Base-by-base conservation (phyloP, 2,797 vertebrate genomes). In the Ibycter americanus region DNA sequence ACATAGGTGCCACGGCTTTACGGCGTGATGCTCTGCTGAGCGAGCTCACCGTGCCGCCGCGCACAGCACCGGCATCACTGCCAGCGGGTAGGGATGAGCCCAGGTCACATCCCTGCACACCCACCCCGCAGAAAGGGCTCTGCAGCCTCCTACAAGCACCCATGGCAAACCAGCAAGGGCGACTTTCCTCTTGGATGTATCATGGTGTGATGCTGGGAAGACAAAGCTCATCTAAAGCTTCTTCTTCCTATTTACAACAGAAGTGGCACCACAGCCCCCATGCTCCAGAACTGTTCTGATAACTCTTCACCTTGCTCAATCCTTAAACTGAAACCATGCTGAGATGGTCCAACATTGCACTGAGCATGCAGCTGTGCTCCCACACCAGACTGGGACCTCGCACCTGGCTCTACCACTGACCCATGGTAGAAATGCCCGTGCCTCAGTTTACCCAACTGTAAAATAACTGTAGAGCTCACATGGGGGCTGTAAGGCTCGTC, bases 31-130 rank as follows among this genome's bases (percentile, higher is more conserved):
- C 78, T 81, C 31, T 1, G 12, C 44, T 7, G 4, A 36, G 62
- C 1, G 4, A 80, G 59, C 23, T 80, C 74, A 16, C 42, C 1
- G 12, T 0, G 0, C 29, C 3, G 4, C 54, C 9, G 1, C 8
- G 38, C 31, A 5, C 1, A 0, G 61, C 44, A 19, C 32, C 0
- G 0, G 55, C n/a, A 17, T 1, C 0, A 4, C 34, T 20, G 12
- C 11, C 52, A 16, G 26, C 0, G 6, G 58, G 42, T 7, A 65
- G 34, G 63, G 74, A 82, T 0, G 5, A 82, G 34, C 34, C 23
- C 4, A 1, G n/a, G n/a, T 19, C 4, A 3, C 26, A 32, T 72
- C 25, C 71, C n/a, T 18, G 23, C 34, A 52, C 23, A 54, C 15
- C 29, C 1, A 0, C 51, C 27, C 42, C 8, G 36, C 66, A 54